Evolutionary conservation across 1,140 invertebrate genomes (phyloP), one percentile per base, ranked within the genome.

Genomic region (Rhysida immarginata): DNA sequence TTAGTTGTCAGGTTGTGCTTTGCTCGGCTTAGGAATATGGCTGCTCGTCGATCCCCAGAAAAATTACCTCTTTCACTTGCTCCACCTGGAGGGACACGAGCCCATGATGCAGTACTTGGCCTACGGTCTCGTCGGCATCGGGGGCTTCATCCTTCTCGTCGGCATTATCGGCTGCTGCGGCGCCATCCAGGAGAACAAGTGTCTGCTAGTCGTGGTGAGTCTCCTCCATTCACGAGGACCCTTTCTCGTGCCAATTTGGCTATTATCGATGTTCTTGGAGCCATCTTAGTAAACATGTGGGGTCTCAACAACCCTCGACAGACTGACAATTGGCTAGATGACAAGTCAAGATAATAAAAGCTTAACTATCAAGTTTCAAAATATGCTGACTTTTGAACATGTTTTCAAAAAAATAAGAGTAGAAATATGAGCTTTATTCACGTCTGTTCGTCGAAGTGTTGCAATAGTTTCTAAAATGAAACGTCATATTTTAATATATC

Each of bases 111-210:
- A 74, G 57, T 64, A 73, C 43, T 61, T 75, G 55, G 72, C 74
- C 21, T 75, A 72, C 54, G 68, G 64, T 51, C 60, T 75, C 27
- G 64, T 77, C 20, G 72, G 67, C 14, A 63, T 76, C 20, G 76
- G 76, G 23, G 62, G 67, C n/a, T 62, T 69, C 21, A 68, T 77
- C n/a, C 62, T 77, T 13, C 63, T 67, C n/a, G 70, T 75, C 5
- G 73, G 74, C 25, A 71, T 77, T 62, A 74, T 75, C 55, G 76
- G 75, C 3, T 78, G 76, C 58, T 75, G 74, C 21, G 74, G 72
- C 2, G 69, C 74, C 16, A 56, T 76, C 2, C 68, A 69, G 52
- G 73, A 72, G 43, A 75, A 63, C 58, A 73, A 74, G 62, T 76
- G 73, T 53, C 67, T 76, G 60, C 62, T 78, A 3, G 66, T 68